These are phyloP conservation scores for Chymomyza amoena DNA, from an alignment of 2,888 invertebrate species.

Conservation along the genomic window DNA sequence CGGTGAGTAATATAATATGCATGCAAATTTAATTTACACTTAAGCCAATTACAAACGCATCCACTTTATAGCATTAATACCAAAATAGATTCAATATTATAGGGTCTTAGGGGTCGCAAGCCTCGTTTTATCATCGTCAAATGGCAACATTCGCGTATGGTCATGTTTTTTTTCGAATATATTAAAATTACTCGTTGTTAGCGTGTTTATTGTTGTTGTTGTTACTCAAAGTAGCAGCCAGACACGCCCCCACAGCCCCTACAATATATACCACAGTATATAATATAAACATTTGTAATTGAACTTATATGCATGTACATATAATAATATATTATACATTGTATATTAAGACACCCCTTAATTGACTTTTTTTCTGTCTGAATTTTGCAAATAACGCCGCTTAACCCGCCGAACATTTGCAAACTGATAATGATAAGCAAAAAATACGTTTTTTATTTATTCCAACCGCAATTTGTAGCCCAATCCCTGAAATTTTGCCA, in stretches of 20 bases:
- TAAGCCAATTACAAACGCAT: conserved; percentile 50
- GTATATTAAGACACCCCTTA: background rate
- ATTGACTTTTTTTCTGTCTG: background rate
- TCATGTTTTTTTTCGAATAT: background rate
- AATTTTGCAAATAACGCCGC: background rate
- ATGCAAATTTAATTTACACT: conserved; percentile 18
- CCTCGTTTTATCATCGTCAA: background rate
- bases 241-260: background rate
- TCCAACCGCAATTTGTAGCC: too few relatives aligned
- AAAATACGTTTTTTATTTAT: too few relatives aligned
- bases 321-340: too few relatives aligned
- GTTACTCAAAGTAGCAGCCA: background rate
- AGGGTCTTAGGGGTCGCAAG: background rate
- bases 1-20: conserved; percentile 59
- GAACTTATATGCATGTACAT: background rate
- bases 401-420: background rate
- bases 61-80: background rate
- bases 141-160: background rate
- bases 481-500: too few relatives aligned
- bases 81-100: background rate
- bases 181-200: conserved; percentile 2
- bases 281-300: background rate
- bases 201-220: background rate
- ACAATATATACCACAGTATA: background rate
- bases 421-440: too few relatives aligned